Evolutionary conservation across 2,113 vertebrate genomes (phyloP).

Genomic region (Pelmatolapia mariae): DNA sequence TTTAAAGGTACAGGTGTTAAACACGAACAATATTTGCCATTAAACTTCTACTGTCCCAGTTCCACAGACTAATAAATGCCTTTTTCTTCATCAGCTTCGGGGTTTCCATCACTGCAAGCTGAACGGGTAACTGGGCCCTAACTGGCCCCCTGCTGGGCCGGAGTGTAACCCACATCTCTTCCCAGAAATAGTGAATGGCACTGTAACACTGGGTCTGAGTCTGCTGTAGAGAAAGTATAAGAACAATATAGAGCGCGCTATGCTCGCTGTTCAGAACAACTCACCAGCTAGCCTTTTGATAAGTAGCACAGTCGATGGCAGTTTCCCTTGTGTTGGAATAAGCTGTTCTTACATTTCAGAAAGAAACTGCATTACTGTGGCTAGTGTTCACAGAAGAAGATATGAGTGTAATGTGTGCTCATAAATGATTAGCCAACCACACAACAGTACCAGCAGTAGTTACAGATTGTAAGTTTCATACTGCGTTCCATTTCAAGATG

Average conservation of each 20-base stretch:
- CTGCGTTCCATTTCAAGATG: background rate
- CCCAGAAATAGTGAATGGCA: background rate
- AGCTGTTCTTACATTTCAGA: background rate
- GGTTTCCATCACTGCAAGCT: background rate
- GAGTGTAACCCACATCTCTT: background rate
- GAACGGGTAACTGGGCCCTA: background rate
- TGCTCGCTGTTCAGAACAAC: background rate
- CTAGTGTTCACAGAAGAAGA: background rate
- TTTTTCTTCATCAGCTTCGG: background rate
- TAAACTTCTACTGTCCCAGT: background rate
- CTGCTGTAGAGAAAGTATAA: background rate
- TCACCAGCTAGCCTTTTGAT: background rate
- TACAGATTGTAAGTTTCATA: background rate
- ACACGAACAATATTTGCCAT: background rate
- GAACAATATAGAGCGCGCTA: background rate
- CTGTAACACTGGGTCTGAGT: background rate
- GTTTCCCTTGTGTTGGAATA: background rate
- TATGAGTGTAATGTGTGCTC: rapidly evolving
- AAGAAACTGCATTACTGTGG: background rate
- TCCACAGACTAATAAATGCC: background rate
- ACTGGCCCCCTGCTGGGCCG: background rate
- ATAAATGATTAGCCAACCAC: background rate
- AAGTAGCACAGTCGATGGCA: background rate
- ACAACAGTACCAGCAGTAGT: background rate
- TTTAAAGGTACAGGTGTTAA: background rate